Conservation (phyloP, 2,888 invertebrate species). For the Eupelmus urozonus region DNA sequence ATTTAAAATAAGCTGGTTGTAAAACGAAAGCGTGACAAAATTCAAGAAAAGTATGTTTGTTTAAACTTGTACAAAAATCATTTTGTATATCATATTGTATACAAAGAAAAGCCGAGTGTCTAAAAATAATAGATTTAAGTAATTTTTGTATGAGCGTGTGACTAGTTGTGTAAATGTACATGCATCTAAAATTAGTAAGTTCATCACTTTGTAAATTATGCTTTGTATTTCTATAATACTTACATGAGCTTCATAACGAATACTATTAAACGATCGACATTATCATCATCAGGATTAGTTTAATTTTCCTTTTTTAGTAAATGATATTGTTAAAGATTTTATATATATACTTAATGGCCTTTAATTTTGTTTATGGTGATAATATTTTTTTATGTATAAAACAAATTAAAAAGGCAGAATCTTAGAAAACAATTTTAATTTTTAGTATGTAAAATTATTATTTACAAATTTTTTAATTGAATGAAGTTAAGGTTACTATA, state of each 20-base stretch:
- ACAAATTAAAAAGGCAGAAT: neutral
- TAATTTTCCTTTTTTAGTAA: conserved; percentile 51
- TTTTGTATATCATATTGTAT: conserved; percentile 54
- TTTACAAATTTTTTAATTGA: too few species aligned
- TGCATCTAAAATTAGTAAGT: conserved; percentile 47
- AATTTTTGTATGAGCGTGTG: conserved; percentile 55
- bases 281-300: conserved; percentile 39
- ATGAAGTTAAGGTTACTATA: too few species aligned
- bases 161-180: conserved; percentile 54
- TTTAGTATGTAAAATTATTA: neutral
- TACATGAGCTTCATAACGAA: conserved; percentile 40
- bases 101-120: conserved; percentile 56
- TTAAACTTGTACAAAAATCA: conserved; percentile 53
- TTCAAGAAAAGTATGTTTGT: conserved; percentile 48
- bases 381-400: neutral
- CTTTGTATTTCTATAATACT: conserved; percentile 50
- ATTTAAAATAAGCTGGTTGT: conserved; percentile 54
- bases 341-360: conserved; percentile 7
- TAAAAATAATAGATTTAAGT: conserved; percentile 47
- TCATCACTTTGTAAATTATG: conserved; percentile 55
- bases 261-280: conserved; percentile 47
- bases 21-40: conserved; percentile 39
- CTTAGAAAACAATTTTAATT: conserved; percentile 10
- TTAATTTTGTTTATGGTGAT: conserved; percentile 9
- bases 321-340: conserved; percentile 38